Base-by-base conservation (phyloP, 2,113 vertebrate species). In the Gymnorhina tibicen region DNA sequence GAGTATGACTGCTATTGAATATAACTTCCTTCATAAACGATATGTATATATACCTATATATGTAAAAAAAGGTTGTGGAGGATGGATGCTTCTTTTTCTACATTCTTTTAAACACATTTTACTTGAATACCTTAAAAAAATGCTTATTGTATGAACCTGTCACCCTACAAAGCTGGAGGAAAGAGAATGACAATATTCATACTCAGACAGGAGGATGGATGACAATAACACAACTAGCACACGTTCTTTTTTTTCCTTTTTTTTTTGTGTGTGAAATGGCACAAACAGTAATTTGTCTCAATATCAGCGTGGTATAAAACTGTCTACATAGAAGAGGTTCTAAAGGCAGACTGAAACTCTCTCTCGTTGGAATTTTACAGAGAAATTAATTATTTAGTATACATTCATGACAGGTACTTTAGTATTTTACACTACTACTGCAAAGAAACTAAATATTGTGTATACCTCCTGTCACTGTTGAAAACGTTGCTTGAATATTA, bases 361-460 rank as follows among this genome's bases (percentile, higher is more conserved):
- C 41, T 66, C 23, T 42, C 4, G 0, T 17, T 79, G 33, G 17
- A 47, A 22, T 85, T 87, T 96, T 90, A 89, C 53, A 42, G 50
- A 73, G 7, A 80, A 77, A 80, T 84, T 50, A 90, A 82, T 86
- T 68, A 77, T 93, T 94, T 84, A 70, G 17, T 15, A 81, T 46
- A 67, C n/a, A 74, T 3, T 35, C 39, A 55, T 81, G 47, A 91
- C 55, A 84, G 50, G 20, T 83, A 68, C 59, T 93, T 86, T 80
- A 66, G 47, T 84, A 86, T 91, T 95, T 92, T 74, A 63, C 68
- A 63, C 64, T 59, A 30, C 63, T 56, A 67, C 19, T 80, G 79
- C 21, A 86, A 93, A 69, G 63, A 93, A 93, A 83, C 58, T 77
- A 93, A 90, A 90, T 90, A 77, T 67, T 91, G 27, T 30, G 33